Evolutionary conservation across 2,113 vertebrate genomes (phyloP).

Genomic region (Tauraco erythrolophus): DNA sequence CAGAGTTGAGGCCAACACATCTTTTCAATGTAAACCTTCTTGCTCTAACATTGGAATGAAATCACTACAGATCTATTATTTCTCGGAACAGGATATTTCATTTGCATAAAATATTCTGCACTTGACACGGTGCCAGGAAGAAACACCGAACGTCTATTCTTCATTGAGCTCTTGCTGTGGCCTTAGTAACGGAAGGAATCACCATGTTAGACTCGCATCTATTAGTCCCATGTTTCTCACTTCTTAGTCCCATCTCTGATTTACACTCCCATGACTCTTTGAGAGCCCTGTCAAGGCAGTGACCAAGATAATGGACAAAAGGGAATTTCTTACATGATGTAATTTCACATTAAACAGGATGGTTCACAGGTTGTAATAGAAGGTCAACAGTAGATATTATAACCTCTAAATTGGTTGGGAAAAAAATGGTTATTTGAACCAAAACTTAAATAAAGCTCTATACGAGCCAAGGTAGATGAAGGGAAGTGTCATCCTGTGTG

Average conservation of each 20-base stretch:
- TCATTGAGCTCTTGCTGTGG: conserved; percentile 54
- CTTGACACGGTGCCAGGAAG: conserved; percentile 79
- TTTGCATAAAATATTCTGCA: conserved; percentile 83
- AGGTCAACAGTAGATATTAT: conserved; percentile 62
- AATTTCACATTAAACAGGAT: conserved; percentile 64
- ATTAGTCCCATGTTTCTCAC: conserved; percentile 11
- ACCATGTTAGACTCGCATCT: not conserved
- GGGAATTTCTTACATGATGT: conserved; percentile 68
- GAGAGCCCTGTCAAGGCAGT: conserved; percentile 31
- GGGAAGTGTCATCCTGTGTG: not conserved
- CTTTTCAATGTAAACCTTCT: conserved; percentile 77
- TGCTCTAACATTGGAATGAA: conserved; percentile 69
- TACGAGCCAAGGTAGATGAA: conserved; percentile 2
- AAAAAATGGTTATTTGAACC: conserved; percentile 62
- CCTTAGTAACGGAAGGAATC: conserved; percentile 56
- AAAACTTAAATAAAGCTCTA: conserved; percentile 69
- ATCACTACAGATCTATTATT: conserved; percentile 81
- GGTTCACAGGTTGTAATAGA: conserved; percentile 62
- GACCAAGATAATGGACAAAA: conserved; percentile 71
- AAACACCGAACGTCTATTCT: conserved; percentile 69
- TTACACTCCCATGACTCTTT: conserved; percentile 30
- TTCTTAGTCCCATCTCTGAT: conserved; percentile 37
- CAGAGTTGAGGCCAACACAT: conserved; percentile 65
- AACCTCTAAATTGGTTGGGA: conserved; percentile 51
- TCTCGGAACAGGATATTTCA: conserved; percentile 82